Percentiles rank a stretch among this genome's conserved stretches.
Evolutionary conservation across 1,140 invertebrate genomes (phyloP).

Genomic region (Diprion similis): DNA sequence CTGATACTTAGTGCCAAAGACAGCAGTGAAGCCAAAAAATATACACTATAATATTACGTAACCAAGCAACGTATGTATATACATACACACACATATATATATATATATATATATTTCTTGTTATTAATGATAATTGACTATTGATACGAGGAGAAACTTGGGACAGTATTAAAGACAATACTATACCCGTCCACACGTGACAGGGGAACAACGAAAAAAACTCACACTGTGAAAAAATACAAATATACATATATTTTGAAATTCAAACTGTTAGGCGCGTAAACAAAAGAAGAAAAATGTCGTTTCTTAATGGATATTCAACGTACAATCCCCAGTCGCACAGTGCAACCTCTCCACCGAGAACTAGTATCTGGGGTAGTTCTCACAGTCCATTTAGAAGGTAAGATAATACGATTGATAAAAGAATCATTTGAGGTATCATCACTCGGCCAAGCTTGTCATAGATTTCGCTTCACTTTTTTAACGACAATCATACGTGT

Average conservation of each 20-base stretch:
- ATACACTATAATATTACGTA: too few species aligned
- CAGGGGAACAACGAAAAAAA: too few species aligned
- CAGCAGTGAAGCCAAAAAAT: too few species aligned
- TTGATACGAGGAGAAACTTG: background rate
- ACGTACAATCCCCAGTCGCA: constrained; percentile 45
- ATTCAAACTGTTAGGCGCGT: background rate
- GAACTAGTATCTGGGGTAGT: constrained; percentile 45
- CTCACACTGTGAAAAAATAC: too few species aligned
- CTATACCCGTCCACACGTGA: too few species aligned
- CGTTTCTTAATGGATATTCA: constrained; percentile 47
- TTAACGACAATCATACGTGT: too few species aligned
- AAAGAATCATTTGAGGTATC: background rate
- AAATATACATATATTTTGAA: background rate
- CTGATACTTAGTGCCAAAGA: too few species aligned
- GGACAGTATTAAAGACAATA: too few species aligned
- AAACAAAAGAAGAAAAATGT: constrained; percentile 40
- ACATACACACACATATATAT: too few species aligned
- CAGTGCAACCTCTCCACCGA: constrained; percentile 43
- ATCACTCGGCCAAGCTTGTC: background rate
- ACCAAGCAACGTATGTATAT: too few species aligned
- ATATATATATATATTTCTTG: background rate
- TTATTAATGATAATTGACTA: background rate
- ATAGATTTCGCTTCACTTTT: background rate
- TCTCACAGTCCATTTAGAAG: constrained; percentile 51
- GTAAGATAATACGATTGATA: constrained; percentile 41